Base-by-base conservation (phyloP, 2,888 invertebrate genomes). In the Syrista parreyssii region DNA sequence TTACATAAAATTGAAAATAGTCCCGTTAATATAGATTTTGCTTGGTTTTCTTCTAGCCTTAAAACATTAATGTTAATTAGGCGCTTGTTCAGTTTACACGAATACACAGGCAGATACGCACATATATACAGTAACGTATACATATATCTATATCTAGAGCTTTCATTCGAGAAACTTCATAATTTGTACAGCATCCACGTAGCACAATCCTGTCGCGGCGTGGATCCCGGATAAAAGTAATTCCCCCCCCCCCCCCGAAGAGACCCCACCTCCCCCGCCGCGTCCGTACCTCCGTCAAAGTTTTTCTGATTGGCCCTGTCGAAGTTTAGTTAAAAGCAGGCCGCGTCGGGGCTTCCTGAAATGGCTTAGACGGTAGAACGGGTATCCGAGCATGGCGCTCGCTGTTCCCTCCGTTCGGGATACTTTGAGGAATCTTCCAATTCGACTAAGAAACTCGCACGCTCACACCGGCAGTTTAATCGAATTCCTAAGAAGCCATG, bases 391-490 rank as follows among this genome's bases (percentile, higher is more conserved):
- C 4, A 40, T 40, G 40, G 40, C 6, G 40, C 6, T 1, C 6
- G 40, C 6, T 1, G 4, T 15, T 40, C 15, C 15, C 40, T 40
- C 40, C 40, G 40, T 40, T 40, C 40, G 15, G 77, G 68, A 76
- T 75, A 80, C 78, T 77, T 33, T 77, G 82, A 34, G 83, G 85
- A 85, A 87, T 87, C 86, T 84, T 83, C 83, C 85, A 85, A 86
- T 86, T 85, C 83, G 82, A 83, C 84, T 71, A 85, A 87, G 88
- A 85, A 88, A 86, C 85, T 86, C 84, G 81, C 68, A 68, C 74
- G 73, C 34, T 81, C 82, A 81, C 77, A 75, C 79, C 79, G 79
- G 78, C 84, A 83, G 81, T 86, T 85, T 87, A 88, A 88, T 88
- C 86, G 88, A 89, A 89, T 88, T 89, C 87, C 86, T 69, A 12